These are phyloP conservation scores for Penaeus indicus DNA, from an alignment of 1,140 invertebrate species.

Conservation along the genomic window DNA sequence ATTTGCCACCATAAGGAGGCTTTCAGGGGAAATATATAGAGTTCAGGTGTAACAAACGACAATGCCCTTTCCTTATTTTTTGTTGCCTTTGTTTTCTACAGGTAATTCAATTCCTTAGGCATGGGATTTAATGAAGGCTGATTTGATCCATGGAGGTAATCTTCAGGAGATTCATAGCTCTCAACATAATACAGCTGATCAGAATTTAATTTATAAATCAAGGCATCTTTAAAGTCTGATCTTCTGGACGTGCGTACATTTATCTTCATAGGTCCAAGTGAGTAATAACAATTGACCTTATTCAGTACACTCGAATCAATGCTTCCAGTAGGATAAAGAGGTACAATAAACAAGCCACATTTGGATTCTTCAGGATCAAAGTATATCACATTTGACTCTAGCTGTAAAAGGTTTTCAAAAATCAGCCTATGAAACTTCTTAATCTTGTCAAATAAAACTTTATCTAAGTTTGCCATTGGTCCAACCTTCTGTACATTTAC, in stretches of 20 bases:
- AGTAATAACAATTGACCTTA: neutral
- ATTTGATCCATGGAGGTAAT: constrained; percentile 16
- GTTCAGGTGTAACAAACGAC: constrained; percentile 56
- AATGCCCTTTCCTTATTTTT: neutral
- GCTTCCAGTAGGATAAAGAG: neutral
- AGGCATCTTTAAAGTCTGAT: constrained; percentile 41
- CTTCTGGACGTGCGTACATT: neutral
- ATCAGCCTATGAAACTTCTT: constrained; percentile 60
- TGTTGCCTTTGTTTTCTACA: constrained; percentile 27
- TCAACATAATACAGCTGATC: constrained; percentile 40
- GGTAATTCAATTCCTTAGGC: constrained; percentile 51
- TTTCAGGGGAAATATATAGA: constrained; percentile 60
- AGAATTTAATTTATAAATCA: constrained; percentile 42
- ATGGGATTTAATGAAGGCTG: constrained; percentile 57
- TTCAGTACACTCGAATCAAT: neutral
- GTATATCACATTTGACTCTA: constrained; percentile 32
- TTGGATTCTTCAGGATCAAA: neutral
- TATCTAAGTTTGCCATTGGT: neutral
- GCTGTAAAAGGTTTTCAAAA: constrained; percentile 41
- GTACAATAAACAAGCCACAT: constrained; percentile 42
- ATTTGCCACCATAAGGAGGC: constrained; percentile 63
- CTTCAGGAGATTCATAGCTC: constrained; percentile 23
- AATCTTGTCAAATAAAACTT: constrained; percentile 23
- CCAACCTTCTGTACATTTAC: constrained; percentile 36
- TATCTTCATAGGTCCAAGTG: neutral